phyloP scores from a whole-genome alignment of 2,888 invertebrate genomes.

The Perithous albicinctus region DNA sequence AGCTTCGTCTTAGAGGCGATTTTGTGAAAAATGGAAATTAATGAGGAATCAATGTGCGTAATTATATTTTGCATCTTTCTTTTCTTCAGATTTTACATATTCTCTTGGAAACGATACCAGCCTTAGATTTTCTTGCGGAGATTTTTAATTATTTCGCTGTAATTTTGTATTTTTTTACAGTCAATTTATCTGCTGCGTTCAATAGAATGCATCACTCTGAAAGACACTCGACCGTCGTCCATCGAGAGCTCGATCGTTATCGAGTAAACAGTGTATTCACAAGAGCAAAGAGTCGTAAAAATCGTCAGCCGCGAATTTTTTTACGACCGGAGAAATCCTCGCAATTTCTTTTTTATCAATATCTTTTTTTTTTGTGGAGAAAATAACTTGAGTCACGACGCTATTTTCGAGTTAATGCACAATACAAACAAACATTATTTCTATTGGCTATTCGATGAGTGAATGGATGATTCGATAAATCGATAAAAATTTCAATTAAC shows the following conservation, averaged over 20 bases:
- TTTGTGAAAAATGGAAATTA: no score
- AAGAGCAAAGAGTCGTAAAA: constrained; percentile 29
- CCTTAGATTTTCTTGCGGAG: no score
- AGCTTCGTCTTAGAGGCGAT: no score
- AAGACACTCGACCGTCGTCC: neutral
- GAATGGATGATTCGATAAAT: neutral
- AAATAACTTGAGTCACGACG: neutral
- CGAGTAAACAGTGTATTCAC: constrained; percentile 27
- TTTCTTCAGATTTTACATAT: no score
- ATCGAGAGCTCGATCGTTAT: constrained; percentile 15
- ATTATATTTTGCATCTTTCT: no score
- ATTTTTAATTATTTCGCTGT: neutral
- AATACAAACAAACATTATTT: neutral
- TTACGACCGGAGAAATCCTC: neutral
- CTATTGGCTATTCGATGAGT: neutral
- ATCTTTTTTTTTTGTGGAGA: neutral
- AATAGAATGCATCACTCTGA: neutral
- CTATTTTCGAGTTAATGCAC: neutral
- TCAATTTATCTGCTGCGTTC: neutral
- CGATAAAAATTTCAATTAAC: neutral
- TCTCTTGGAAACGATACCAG: no score
- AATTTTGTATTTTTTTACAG: neutral
- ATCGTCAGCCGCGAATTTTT: constrained; percentile 20
- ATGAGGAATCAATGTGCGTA: no score
- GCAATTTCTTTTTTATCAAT: constrained; percentile 16